Base-by-base conservation (phyloP, 2,797 vertebrate species). In the Austrolebias charrua region DNA sequence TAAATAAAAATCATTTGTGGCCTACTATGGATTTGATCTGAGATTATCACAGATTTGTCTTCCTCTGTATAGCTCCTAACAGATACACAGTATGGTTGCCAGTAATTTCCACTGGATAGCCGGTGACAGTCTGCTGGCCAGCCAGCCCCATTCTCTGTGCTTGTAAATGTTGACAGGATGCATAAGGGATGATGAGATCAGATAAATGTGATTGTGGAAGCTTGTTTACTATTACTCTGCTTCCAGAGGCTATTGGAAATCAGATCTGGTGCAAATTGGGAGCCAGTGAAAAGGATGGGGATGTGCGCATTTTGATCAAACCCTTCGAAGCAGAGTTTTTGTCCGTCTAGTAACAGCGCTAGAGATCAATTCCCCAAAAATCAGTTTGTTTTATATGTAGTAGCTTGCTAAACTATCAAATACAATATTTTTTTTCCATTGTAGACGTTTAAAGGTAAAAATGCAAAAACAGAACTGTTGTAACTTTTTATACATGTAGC, bases 71-170 rank as follows among this genome's bases (percentile, higher is more conserved):
- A 53, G 19, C 33, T 13, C 31, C 50, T 46, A 48, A 54, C 48
- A 54, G 57, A 71, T 63, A 11, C 49, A 59, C 49, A 59, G 42
- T 63, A 13, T 49, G 59, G 38, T 78, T 55, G 73, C 73, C 45
- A 15, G 60, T 75, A 81, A 82, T 86, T 79, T 85, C 47, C 35
- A 73, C 56, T 56, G 73, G 78, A 82, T 81, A 61, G 69, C 60
- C 7, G 18, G 53, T 69, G 75, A 77, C 65, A 65, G 65, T 52
- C 50, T 66, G 74, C 65, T 57, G 51, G 40, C 58, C 52, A 69
- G 76, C 60, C 47, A 33, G 58, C 48, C 33, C 24, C 24, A 24
- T 24, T 24, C 24, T 61, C 59, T 66, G 60, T 69, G 75, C 72
- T 80, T 48, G 20, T 45, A 69, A 62, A 66, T 60, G 0, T n/a